Conservation (phyloP, 35 echinoderm and acorn worm genomes). For the Apostichopus japonicus region DNA sequence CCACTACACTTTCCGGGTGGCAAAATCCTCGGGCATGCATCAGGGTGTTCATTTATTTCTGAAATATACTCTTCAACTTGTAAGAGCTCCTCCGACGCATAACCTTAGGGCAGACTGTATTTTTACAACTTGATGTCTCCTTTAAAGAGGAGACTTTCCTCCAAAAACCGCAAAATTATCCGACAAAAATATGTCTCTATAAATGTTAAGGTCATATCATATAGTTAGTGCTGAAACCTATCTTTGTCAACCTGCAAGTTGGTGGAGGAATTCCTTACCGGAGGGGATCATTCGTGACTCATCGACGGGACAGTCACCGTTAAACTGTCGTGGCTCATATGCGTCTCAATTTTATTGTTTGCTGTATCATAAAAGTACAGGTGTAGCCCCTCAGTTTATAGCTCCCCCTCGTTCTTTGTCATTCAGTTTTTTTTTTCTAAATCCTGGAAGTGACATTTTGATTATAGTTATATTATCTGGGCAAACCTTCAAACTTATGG, state of each 20-base stretch:
- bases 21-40: slow-evolving; percentile 17
- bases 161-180: slow-evolving; percentile 26
- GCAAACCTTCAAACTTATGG: background rate
- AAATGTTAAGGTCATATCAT: slow-evolving; percentile 7
- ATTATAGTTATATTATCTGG: background rate
- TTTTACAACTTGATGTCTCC: slow-evolving; percentile 44
- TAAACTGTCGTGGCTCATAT: background rate
- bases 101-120: slow-evolving; percentile 12
- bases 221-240: slow-evolving; percentile 33
- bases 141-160: slow-evolving; percentile 15
- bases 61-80: background rate
- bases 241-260: slow-evolving; percentile 52
- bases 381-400: background rate
- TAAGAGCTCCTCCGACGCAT: background rate
- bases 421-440: background rate
- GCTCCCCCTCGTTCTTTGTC: background rate
- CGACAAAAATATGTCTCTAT: slow-evolving; percentile 12
- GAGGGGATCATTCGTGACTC: slow-evolving; percentile 26
- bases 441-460: background rate
- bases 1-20: slow-evolving; percentile 39
- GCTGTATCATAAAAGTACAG: background rate
- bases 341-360: background rate
- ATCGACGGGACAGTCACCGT: slow-evolving; percentile 19
- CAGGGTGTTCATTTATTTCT: slow-evolving; percentile 8
- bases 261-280: slow-evolving; percentile 28